These are phyloP conservation scores for Megaceryle alcyon DNA, from an alignment of 2,797 vertebrate genomes.

Conservation along the genomic window DNA sequence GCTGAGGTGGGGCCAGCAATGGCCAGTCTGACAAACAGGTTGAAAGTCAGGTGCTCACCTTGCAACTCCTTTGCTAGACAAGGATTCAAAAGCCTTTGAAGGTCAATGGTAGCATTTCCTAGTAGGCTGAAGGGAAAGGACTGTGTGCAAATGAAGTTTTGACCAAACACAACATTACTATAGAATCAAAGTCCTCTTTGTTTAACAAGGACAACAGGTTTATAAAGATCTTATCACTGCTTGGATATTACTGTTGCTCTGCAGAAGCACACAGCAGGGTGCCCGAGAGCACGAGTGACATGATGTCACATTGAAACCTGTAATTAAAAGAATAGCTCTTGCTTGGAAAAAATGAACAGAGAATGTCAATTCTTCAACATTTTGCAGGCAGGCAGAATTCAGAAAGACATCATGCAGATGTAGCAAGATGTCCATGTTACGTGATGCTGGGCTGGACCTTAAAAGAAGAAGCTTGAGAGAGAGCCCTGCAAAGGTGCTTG, in stretches of 20 bases:
- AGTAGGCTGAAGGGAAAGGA: not conserved
- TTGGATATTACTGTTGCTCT: not conserved
- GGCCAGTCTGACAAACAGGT: not conserved
- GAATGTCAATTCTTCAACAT: not conserved
- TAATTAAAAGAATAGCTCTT: not conserved
- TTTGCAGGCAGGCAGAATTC: not conserved
- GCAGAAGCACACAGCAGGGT: not conserved
- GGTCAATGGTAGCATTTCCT: not conserved
- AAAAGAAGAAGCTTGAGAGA: not conserved
- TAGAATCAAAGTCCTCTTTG: constrained; percentile 64
- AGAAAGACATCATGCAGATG: not conserved
- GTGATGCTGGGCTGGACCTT: not conserved
- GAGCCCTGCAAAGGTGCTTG: not conserved
- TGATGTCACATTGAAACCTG: not conserved
- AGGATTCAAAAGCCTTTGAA: constrained; percentile 36
- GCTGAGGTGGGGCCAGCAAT: not conserved
- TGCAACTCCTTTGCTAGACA: not conserved
- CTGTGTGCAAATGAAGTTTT: constrained; percentile 22
- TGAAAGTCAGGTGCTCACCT: constrained; percentile 33
- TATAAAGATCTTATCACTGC: constrained; percentile 47
- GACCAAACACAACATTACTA: not conserved
- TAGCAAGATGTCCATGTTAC: not conserved
- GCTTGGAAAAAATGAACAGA: not conserved
- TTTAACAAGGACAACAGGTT: constrained; percentile 15
- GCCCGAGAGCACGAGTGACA: not conserved